Conservation (phyloP, 2,888 invertebrate species). For the Plusia festucae region DNA sequence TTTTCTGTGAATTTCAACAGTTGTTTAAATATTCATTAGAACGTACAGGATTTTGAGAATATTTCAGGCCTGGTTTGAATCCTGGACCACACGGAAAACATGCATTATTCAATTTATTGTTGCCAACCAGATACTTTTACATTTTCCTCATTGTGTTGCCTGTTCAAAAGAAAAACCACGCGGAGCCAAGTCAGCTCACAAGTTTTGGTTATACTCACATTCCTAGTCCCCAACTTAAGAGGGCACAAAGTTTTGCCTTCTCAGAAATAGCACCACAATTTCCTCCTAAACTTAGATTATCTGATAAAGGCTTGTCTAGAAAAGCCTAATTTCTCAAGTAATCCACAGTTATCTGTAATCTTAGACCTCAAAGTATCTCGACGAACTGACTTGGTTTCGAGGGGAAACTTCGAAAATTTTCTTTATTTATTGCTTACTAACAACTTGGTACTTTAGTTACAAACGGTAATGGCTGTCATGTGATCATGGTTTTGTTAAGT, state of each 20-base stretch:
- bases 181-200: neutral
- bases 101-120: too few relatives aligned
- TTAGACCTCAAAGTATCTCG: constrained; percentile 25
- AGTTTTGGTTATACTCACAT: neutral
- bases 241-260: constrained; percentile 13
- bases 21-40: neutral
- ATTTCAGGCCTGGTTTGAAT: too few relatives aligned
- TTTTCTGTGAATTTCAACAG: neutral
- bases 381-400: neutral
- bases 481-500: too few relatives aligned
- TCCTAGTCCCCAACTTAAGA: neutral
- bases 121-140: too few relatives aligned
- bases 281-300: constrained; percentile 29
- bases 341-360: constrained; percentile 44
- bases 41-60: neutral
- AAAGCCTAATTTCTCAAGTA: constrained; percentile 34
- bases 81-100: too few relatives aligned
- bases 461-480: neutral
- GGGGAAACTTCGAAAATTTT: neutral
- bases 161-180: constrained; percentile 4
- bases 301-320: constrained; percentile 35
- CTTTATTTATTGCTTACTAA: neutral
- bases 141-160: too few relatives aligned
- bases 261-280: constrained; percentile 14
- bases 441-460: neutral